Conservation (phyloP, 2,797 vertebrate species). For the Phrynocephalus guinanensis region DNA sequence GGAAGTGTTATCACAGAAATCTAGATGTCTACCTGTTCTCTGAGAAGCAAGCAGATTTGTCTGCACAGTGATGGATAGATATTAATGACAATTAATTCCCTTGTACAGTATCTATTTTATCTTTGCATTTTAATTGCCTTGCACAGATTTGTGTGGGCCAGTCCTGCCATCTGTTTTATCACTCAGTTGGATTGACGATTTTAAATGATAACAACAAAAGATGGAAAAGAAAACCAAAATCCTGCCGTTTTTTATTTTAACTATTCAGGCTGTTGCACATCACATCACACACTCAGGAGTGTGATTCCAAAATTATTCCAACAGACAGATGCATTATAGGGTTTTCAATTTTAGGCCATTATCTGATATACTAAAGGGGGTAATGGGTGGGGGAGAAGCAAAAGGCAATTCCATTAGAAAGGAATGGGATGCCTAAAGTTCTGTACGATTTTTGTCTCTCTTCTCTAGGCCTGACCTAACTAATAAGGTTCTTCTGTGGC, state of each 20-base stretch:
- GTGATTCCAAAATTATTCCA: slow-evolving; percentile 27
- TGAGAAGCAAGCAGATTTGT: slow-evolving; percentile 31
- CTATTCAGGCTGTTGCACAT: slow-evolving; percentile 39
- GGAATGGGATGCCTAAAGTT: slow-evolving; percentile 15
- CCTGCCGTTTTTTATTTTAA: slow-evolving; percentile 63
- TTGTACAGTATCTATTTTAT: slow-evolving; percentile 56
- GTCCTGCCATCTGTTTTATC: slow-evolving; percentile 69
- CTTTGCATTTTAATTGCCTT: slow-evolving; percentile 60
- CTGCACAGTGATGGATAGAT: slow-evolving; percentile 2
- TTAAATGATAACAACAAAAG: slow-evolving; percentile 62
- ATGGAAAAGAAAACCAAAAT: slow-evolving; percentile 49
- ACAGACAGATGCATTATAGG: slow-evolving; percentile 42
- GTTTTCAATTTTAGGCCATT: slow-evolving; percentile 26
- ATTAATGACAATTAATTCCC: slow-evolving; percentile 63
- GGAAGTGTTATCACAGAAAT: slow-evolving; percentile 24
- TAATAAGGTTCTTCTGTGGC: too few species aligned
- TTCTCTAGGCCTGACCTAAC: neutral
- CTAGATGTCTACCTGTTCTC: slow-evolving; percentile 27
- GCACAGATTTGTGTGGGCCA: slow-evolving; percentile 59
- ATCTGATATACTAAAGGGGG: slow-evolving; percentile 37
- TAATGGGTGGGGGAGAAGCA: neutral
- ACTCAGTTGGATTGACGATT: slow-evolving; percentile 61
- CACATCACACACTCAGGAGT: neutral
- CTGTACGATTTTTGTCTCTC: slow-evolving; percentile 31
- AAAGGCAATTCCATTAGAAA: slow-evolving; percentile 13